Conservation (phyloP, 2,797 vertebrate species). For the Synanceia verrucosa region DNA sequence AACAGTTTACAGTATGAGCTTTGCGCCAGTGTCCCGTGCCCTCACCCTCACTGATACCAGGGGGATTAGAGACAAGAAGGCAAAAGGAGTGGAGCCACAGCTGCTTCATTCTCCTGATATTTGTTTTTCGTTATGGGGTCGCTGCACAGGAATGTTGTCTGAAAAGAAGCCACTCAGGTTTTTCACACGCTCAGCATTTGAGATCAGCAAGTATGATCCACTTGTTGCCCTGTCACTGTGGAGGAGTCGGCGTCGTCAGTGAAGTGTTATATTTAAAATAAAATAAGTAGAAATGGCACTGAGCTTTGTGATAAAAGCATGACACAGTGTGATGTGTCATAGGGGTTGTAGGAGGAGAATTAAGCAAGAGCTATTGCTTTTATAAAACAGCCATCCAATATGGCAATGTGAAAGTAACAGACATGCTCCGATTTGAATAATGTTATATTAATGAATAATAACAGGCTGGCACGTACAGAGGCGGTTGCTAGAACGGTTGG, state of each 20-base stretch:
- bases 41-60: slow-evolving; percentile 53
- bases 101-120: slow-evolving; percentile 29
- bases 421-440: no score
- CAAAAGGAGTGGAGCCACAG: slow-evolving; percentile 25
- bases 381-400: no score
- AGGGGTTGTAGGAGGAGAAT: no score
- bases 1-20: slow-evolving; percentile 49
- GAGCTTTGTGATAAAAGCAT: no score
- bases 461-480: no score
- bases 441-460: no score
- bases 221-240: not conserved
- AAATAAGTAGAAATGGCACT: no score
- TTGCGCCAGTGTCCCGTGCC: slow-evolving; percentile 48
- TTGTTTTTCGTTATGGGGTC: slow-evolving; percentile 20
- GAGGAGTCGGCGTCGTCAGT: not conserved
- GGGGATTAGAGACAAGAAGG: slow-evolving; percentile 41
- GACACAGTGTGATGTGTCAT: no score
- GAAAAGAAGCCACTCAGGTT: not conserved
- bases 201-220: not conserved
- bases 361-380: no score
- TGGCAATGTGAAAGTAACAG: no score
- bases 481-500: no score
- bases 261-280: not conserved
- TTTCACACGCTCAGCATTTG: slow-evolving; percentile 4
- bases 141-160: slow-evolving; percentile 28